Base-by-base conservation (phyloP, 2,797 vertebrate species). In the Artibeus lituratus region DNA sequence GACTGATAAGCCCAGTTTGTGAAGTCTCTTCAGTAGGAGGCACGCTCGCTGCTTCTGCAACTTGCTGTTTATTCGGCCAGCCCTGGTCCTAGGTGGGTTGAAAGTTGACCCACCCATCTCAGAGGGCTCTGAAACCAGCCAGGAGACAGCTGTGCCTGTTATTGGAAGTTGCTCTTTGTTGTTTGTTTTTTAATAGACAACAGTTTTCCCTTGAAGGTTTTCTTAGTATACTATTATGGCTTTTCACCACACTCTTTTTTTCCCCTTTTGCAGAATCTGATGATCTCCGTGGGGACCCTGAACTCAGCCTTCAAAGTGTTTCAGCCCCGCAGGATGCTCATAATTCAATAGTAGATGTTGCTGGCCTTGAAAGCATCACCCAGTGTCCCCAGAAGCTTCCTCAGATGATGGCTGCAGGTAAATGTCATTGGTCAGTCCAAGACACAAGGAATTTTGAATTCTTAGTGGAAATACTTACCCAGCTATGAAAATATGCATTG, bases 321-420 rank as follows among this genome's bases (percentile, higher is more conserved):
- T 87, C 70, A 59, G 55, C 65, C 53, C 90, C 92, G 96, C 96
- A 97, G 97, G 97, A 97, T 98, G 98, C 95, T 98, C 84, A 73
- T 95, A 97, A 98, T 94, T 97, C 96, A 98, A 89, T 98, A 97
- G 98, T 97, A 97, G 98, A 98, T 98, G 95, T 97, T 65, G 97
- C 98, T 95, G 98, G 98, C 98, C 96, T 98, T 98, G 98, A 98
- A 97, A 98, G 98, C 97, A 94, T 98, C 94, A 95, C 97, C 96
- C 97, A 59, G 95, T 70, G 95, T 94, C 97, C 97, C 97, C 98
- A 98, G 96, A 95, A 97, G 95, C 92, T 95, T 91, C 94, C 88
- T 97, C 97, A 98, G 97, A 97, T 98, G 96, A 99, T 99, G 99
- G 99, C 99, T 98, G 98, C 99, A 1, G 99, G 99, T 99, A 99